Conservation (phyloP, 2,888 invertebrate species). For the Phasia obesa region DNA sequence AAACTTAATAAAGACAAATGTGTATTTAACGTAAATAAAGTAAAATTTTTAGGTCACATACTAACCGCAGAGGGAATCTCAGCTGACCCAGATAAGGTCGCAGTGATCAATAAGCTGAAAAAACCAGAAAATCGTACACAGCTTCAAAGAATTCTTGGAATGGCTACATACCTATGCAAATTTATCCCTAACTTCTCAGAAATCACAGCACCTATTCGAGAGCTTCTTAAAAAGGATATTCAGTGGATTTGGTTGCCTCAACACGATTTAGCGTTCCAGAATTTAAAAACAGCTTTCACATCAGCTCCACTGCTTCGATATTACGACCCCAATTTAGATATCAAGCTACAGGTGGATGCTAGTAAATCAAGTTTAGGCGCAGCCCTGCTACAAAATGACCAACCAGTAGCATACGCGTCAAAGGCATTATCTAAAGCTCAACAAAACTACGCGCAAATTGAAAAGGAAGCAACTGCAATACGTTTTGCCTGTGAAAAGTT, state of each 20-base stretch:
- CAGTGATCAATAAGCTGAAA: constrained; percentile 73
- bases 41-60: constrained; percentile 75
- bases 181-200: constrained; percentile 60
- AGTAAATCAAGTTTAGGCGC: too few relatives aligned
- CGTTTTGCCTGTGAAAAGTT: constrained; percentile 74
- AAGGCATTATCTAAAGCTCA: constrained; percentile 73
- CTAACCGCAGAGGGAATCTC: constrained; percentile 73
- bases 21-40: constrained; percentile 15
- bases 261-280: too few relatives aligned
- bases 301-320: too few relatives aligned
- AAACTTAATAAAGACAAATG: constrained; percentile 71
- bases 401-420: constrained; percentile 78
- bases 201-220: constrained; percentile 41
- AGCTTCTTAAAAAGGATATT: constrained; percentile 61
- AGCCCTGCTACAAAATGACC: constrained; percentile 76
- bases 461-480: constrained; percentile 66
- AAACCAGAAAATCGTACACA: constrained; percentile 63
- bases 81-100: constrained; percentile 74
- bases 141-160: constrained; percentile 68
- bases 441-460: constrained; percentile 60
- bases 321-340: too few relatives aligned
- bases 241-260: constrained; percentile 51
- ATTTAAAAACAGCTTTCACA: too few relatives aligned
- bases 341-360: too few relatives aligned
- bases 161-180: constrained; percentile 60